Base-by-base conservation (phyloP, 2,113 vertebrate species). In the Mohoua ochrocephala region DNA sequence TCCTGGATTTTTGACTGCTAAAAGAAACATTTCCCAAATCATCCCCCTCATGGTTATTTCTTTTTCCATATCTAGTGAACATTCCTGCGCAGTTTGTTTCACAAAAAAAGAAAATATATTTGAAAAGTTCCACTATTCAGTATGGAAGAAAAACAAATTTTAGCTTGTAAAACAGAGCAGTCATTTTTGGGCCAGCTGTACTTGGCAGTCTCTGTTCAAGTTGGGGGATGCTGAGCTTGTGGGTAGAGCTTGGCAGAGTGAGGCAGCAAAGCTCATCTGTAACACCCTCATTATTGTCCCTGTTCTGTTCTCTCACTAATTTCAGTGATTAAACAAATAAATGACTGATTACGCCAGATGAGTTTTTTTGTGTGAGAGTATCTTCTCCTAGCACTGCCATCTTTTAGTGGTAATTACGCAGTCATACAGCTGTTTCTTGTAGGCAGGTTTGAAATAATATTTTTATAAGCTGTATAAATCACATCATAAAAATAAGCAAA, bases 301-400 rank as follows among this genome's bases (percentile, higher is more conserved):
- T 86, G 80, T 81, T 95, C 96, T 92, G 83, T 79, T 95, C 88
- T 75, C 76, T 81, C 68, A 39, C 71, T 91, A 71, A 93, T 96
- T 96, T 82, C 61, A 82, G 92, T 80, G 89, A 93, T 92, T 93
- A 96, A 94, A 95, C 84, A 94, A 92, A 96, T 94, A 96, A 91
- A 93, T 84, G 91, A 89, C 44, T 79, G 76, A 80, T 91, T 82
- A 70, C 78, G 60, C 76, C 83, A 91, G 88, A 94, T 91, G 92
- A 92, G 65, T 9, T 16, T 63, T 91, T 87, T 94, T 84, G 61
- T 77, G 50, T 15, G 33, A 87, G 53, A 73, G 28, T 35, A 64
- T 93, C 59, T 57, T 91, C 63, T 84, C 41, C 75, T 45, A 68
- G 49, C 60, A 20, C 37, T 92, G 76, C 83, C 68, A 64, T 87